Evolutionary conservation across 2,888 invertebrate species (phyloP).

Genomic region (Euclidia mi): DNA sequence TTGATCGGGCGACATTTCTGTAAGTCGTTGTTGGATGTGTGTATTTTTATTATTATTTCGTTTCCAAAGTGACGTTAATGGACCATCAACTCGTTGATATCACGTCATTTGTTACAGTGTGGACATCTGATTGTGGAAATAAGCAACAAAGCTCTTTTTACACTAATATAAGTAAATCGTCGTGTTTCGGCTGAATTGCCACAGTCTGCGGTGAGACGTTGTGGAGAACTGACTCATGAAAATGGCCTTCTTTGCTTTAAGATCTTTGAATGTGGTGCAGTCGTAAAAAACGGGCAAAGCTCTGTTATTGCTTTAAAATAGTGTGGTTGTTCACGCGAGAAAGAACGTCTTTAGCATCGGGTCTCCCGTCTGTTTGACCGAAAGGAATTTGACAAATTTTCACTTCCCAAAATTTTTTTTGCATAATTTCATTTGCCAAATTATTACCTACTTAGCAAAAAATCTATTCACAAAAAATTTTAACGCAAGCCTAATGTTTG

Average conservation of each 20-base stretch:
- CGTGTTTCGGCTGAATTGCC: constrained; percentile 17
- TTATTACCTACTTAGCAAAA: too few species aligned
- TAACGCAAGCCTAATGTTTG: too few species aligned
- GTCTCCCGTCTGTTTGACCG: too few species aligned
- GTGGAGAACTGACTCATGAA: constrained; percentile 27
- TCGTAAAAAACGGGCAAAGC: neutral
- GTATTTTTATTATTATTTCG: constrained; percentile 66
- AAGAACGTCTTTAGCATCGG: too few species aligned
- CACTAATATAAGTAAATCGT: constrained; percentile 46
- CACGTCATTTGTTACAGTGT: constrained; percentile 55
- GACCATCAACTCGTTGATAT: constrained; percentile 66
- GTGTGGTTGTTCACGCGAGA: too few species aligned
- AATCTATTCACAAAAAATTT: too few species aligned
- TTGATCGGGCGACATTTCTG: constrained; percentile 54
- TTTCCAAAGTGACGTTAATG: constrained; percentile 73
- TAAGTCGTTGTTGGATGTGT: constrained; percentile 48
- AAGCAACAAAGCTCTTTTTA: constrained; percentile 41
- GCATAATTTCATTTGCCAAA: too few species aligned
- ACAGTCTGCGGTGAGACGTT: constrained; percentile 4
- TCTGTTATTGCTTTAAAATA: constrained; percentile 3
- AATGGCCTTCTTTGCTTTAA: constrained; percentile 17
- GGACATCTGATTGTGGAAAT: constrained; percentile 43
- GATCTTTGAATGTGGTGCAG: constrained; percentile 11
- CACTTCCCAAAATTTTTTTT: too few species aligned
- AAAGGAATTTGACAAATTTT: too few species aligned